These are phyloP conservation scores for Odontophorus gujanensis DNA, from an alignment of 2,113 vertebrate genomes.

Conservation along the genomic window DNA sequence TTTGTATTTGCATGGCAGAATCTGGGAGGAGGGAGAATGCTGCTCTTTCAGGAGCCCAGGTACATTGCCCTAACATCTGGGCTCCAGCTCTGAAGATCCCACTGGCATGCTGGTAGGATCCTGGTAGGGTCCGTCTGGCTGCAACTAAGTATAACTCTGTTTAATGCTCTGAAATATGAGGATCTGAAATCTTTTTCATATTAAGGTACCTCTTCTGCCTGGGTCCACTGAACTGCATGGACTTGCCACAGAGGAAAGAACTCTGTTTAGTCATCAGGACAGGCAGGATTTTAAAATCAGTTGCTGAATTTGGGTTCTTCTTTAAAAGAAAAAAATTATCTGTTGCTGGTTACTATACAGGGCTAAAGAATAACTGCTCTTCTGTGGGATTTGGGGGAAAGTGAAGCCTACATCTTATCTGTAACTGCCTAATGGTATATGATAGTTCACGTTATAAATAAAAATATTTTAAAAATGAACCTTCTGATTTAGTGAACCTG, in stretches of 20 bases:
- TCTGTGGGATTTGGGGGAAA: neutral
- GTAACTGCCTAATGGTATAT: neutral
- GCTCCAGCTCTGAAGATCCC: neutral
- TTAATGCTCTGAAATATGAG: neutral
- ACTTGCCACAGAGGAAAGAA: conserved; percentile 41
- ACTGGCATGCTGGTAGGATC: too few species aligned
- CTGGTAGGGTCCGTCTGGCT: neutral
- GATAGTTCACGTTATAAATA: neutral
- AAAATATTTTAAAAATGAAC: neutral
- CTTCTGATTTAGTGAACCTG: neutral
- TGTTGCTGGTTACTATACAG: neutral
- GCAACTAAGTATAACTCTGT: neutral
- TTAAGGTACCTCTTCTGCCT: conserved; percentile 49
- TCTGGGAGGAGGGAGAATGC: neutral
- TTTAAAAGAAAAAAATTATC: neutral
- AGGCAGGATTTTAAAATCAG: conserved; percentile 69
- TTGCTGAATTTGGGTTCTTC: conserved; percentile 17
- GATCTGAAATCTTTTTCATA: neutral
- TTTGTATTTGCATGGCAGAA: neutral
- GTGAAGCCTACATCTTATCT: neutral
- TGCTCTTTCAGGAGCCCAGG: neutral
- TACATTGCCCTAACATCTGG: neutral
- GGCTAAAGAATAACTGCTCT: neutral
- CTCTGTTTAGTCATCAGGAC: conserved; percentile 70
- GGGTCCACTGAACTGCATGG: conserved; percentile 72